Conservation (phyloP, 2,797 vertebrate genomes). For the Macrochelys suwanniensis region DNA sequence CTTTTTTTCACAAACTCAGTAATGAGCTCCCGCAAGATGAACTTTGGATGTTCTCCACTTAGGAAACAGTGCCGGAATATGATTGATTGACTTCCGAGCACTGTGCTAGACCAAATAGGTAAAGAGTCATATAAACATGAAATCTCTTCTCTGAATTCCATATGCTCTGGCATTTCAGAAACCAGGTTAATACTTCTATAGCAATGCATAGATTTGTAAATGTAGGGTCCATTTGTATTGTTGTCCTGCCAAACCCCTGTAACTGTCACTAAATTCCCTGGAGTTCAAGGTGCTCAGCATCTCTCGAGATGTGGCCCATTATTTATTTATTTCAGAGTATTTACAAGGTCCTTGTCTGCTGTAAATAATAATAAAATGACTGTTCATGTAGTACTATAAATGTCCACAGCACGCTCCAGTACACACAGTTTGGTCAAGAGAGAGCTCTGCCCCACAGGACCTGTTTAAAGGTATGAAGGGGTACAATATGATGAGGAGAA, state of each 20-base stretch:
- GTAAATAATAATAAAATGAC: background rate
- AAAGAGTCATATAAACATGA: background rate
- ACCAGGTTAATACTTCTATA: background rate
- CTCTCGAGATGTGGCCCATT: background rate
- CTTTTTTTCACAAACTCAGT: constrained; percentile 39
- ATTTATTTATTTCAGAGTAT: background rate
- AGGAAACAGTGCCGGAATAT: constrained; percentile 17
- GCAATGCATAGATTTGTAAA: background rate
- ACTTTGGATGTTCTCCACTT: constrained; percentile 4
- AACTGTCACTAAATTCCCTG: background rate
- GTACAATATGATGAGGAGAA: background rate
- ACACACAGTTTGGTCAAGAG: background rate
- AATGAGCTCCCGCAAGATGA: background rate
- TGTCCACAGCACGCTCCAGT: background rate
- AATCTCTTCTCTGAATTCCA: background rate
- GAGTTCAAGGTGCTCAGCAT: background rate
- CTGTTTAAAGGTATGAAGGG: background rate
- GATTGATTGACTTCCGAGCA: background rate
- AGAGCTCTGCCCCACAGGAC: background rate
- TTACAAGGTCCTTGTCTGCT: background rate
- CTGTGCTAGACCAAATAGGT: background rate
- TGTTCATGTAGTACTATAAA: background rate
- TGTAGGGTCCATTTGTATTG: fast-evolving
- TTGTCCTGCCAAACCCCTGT: background rate
- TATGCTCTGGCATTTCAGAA: background rate